These are phyloP conservation scores for Acrocephalus arundinaceus DNA, from an alignment of 2,113 vertebrate species.

Conservation along the genomic window DNA sequence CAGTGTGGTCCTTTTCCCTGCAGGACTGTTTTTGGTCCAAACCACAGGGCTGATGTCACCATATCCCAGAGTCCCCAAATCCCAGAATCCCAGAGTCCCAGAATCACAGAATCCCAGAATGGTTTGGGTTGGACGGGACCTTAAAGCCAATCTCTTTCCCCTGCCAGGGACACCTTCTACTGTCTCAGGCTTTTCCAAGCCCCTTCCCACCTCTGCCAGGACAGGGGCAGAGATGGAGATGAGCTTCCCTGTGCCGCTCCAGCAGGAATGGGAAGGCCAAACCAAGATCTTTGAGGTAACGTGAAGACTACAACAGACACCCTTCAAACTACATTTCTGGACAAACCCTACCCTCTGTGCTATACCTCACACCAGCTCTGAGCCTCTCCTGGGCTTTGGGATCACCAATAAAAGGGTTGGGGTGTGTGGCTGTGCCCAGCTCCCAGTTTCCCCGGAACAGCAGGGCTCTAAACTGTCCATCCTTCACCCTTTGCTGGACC, in stretches of 20 bases:
- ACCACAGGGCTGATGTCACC: not conserved
- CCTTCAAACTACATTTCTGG: not conserved
- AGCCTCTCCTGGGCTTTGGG: not conserved
- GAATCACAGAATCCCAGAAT: not conserved
- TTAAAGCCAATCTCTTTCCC: not conserved
- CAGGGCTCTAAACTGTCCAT: not conserved
- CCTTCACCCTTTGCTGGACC: not conserved
- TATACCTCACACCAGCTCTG: not conserved
- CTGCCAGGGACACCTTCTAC: not conserved
- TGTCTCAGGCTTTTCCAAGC: not conserved
- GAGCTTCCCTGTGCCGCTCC: accelerated
- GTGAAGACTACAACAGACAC: accelerated
- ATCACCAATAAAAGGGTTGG: not conserved
- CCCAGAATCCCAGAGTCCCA: not conserved
- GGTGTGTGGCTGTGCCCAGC: accelerated
- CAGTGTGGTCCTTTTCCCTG: not conserved
- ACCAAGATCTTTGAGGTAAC: not conserved
- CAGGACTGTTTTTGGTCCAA: not conserved
- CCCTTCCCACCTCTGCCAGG: not conserved
- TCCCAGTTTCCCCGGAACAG: not conserved
- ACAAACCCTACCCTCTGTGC: not conserved
- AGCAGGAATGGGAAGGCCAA: not conserved
- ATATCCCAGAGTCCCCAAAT: not conserved
- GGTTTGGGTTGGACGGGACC: not conserved
- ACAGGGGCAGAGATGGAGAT: not conserved